phyloP scores from a whole-genome alignment of 2,113 vertebrate genomes.

The Mobula birostris region DNA sequence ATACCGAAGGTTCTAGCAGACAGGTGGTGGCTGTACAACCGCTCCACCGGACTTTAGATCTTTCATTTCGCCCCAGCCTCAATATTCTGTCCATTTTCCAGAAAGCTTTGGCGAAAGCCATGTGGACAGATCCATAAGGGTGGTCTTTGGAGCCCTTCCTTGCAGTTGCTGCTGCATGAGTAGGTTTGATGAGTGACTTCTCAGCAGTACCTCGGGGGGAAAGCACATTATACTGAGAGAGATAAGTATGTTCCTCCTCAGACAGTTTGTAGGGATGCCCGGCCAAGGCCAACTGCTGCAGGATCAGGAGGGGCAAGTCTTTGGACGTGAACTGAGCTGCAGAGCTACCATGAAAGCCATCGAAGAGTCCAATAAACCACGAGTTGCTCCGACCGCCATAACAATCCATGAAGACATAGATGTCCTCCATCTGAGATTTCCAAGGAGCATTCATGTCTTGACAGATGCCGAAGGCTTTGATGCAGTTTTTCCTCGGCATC shows the following conservation, averaged over 20 bases:
- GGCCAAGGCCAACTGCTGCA: slow-evolving; percentile 51
- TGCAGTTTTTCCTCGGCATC: slow-evolving; percentile 40
- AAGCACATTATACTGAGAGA: slow-evolving; percentile 47
- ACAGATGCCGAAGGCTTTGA: slow-evolving; percentile 50
- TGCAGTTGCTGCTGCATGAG: background rate
- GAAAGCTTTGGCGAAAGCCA: slow-evolving; percentile 52
- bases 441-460: slow-evolving; percentile 51
- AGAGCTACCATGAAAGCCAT: slow-evolving; percentile 45
- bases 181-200: too few relatives aligned
- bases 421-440: slow-evolving; percentile 51
- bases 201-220: background rate
- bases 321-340: slow-evolving; percentile 47
- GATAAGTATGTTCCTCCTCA: slow-evolving; percentile 43
- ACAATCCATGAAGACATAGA: slow-evolving; percentile 43
- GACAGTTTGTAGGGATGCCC: slow-evolving; percentile 49
- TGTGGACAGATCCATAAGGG: slow-evolving; percentile 45
- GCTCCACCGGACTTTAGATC: slow-evolving; percentile 53
- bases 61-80: slow-evolving; percentile 51
- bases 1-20: slow-evolving; percentile 45
- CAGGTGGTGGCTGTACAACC: slow-evolving; percentile 53
- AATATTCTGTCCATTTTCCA: slow-evolving; percentile 58
- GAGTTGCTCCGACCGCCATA: slow-evolving; percentile 52
- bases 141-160: background rate
- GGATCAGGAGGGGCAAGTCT: slow-evolving; percentile 55
- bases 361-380: slow-evolving; percentile 55